A percentile compares a stretch with the other conserved stretches of the same genome.
Conservation (phyloP, 2,113 vertebrate genomes). For the Caracal caracal region DNA sequence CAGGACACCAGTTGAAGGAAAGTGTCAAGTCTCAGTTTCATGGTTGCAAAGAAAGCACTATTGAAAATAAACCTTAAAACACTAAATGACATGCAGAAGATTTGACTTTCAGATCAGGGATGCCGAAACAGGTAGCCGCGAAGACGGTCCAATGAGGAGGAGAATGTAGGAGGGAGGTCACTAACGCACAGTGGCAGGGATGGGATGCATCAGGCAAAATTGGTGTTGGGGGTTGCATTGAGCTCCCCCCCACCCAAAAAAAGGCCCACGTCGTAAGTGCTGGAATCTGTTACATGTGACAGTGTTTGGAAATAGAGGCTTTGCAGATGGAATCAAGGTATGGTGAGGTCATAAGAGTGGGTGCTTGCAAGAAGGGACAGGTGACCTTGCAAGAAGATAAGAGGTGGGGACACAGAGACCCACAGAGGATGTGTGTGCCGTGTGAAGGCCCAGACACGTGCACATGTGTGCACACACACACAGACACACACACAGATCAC, state of each 20-base stretch:
- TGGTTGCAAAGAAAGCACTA: background rate
- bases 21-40: background rate
- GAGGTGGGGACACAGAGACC: background rate
- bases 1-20: background rate
- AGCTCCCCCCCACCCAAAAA: background rate
- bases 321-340: background rate
- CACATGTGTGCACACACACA: background rate
- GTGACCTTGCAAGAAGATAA: background rate
- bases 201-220: background rate
- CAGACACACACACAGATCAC: background rate
- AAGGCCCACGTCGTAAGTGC: background rate
- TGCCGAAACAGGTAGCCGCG: background rate
- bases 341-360: background rate
- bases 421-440: background rate
- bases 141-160: background rate
- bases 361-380: background rate
- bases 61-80: background rate
- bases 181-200: background rate
- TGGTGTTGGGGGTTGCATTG: background rate
- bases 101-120: background rate
- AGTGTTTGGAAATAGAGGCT: background rate
- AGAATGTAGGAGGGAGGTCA: background rate
- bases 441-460: background rate
- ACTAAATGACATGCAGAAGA: background rate
- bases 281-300: background rate